phyloP scores from a whole-genome alignment of 1,140 invertebrate genomes.

The Macrosteles quadrilineatus region DNA sequence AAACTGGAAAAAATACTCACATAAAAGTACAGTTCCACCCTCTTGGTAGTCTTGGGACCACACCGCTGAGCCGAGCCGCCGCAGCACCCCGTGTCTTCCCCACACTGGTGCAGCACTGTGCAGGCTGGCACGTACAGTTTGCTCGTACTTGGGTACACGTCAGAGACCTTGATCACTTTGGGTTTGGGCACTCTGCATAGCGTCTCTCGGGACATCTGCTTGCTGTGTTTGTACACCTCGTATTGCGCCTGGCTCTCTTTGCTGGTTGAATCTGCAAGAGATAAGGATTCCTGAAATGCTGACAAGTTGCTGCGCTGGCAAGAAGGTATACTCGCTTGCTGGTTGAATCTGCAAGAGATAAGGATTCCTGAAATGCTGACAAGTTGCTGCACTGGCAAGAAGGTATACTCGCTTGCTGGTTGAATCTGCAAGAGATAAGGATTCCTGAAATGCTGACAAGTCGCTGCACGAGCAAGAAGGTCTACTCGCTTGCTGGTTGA shows the following conservation, averaged over 20 bases:
- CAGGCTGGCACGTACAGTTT: slow-evolving; percentile 72
- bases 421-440: slow-evolving; percentile 11
- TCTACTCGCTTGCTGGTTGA: not conserved
- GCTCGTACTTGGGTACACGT: slow-evolving; percentile 65
- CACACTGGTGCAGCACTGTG: slow-evolving; percentile 70
- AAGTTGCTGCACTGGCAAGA: not conserved
- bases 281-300: not conserved
- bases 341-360: slow-evolving; percentile 9
- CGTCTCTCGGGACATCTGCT: slow-evolving; percentile 59
- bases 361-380: not conserved
- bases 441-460: not conserved
- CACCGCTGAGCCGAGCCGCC: slow-evolving; percentile 61
- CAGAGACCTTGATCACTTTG: slow-evolving; percentile 61
- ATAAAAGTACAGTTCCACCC: slow-evolving; percentile 68
- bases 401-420: no score
- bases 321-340: no score
- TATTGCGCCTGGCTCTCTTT: slow-evolving; percentile 24
- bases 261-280: slow-evolving; percentile 13
- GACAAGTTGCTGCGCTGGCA: not conserved
- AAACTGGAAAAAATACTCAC: slow-evolving; percentile 60
- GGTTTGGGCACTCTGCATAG: slow-evolving; percentile 62
- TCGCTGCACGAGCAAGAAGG: not conserved
- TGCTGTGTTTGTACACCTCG: slow-evolving; percentile 59
- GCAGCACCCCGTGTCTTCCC: slow-evolving; percentile 78
- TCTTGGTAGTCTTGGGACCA: slow-evolving; percentile 62